Evolutionary conservation across 2,797 vertebrate genomes (phyloP).

Genomic region (Cossypha heuglini): DNA sequence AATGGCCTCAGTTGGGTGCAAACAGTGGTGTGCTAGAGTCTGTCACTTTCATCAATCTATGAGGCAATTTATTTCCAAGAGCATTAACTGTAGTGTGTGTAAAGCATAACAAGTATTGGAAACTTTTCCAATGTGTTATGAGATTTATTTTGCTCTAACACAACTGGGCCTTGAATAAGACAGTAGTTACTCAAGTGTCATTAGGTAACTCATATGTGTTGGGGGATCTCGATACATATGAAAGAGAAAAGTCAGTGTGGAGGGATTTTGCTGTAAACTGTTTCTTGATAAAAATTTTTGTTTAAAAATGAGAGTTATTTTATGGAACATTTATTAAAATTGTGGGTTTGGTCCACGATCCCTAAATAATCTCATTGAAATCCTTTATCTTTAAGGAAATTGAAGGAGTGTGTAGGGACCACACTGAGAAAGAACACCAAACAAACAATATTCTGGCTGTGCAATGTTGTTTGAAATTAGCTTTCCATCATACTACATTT

Average conservation of each 20-base stretch:
- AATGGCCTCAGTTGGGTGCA: conserved; percentile 35
- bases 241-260: background rate
- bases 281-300: background rate
- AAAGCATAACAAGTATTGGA: conserved; percentile 3
- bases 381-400: background rate
- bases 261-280: background rate
- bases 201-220: background rate
- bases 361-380: background rate
- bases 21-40: background rate
- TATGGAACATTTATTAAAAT: background rate
- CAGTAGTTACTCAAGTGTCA: background rate
- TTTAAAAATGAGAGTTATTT: background rate
- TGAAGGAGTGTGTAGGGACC: background rate
- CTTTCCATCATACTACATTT: background rate
- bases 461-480: background rate
- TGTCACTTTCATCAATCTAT: conserved; percentile 39
- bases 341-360: background rate
- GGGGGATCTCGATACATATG: no score
- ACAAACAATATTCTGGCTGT: background rate
- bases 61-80: conserved; percentile 42
- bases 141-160: background rate
- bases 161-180: background rate
- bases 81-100: background rate
- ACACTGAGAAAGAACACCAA: background rate
- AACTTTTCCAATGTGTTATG: background rate